phyloP scores from a whole-genome alignment of 2,113 vertebrate species.

The Serilophus lunatus region DNA sequence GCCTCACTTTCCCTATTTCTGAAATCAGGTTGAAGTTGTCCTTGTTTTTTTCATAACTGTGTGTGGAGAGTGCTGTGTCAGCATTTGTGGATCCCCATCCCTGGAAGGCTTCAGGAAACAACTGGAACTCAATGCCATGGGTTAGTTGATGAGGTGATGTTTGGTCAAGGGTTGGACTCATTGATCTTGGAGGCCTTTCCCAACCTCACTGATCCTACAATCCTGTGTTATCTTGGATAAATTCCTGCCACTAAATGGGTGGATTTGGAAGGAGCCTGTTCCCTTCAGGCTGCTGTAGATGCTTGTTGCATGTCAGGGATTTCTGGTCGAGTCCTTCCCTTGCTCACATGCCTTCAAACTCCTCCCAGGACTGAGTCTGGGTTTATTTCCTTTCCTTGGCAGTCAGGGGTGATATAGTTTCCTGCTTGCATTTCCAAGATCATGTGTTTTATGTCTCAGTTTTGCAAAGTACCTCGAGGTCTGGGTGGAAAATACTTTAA shows the following conservation, averaged over 20 bases:
- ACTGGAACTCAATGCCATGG: background rate
- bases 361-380: background rate
- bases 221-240: background rate
- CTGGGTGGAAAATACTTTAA: background rate
- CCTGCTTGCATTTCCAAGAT: background rate
- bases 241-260: background rate
- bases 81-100: background rate
- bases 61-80: background rate
- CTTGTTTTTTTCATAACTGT: background rate
- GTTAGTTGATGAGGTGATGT: accelerated
- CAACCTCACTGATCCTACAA: background rate
- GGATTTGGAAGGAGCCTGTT: background rate
- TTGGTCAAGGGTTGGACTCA: background rate
- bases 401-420: background rate
- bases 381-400: background rate
- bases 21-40: background rate
- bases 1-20: background rate
- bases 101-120: background rate
- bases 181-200: background rate
- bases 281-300: background rate
- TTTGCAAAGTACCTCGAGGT: background rate
- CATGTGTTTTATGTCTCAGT: background rate
- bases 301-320: background rate
- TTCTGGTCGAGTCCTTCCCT: background rate
- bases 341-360: background rate